Conservation (phyloP, 2,113 vertebrate species). For the Gavia stellata region DNA sequence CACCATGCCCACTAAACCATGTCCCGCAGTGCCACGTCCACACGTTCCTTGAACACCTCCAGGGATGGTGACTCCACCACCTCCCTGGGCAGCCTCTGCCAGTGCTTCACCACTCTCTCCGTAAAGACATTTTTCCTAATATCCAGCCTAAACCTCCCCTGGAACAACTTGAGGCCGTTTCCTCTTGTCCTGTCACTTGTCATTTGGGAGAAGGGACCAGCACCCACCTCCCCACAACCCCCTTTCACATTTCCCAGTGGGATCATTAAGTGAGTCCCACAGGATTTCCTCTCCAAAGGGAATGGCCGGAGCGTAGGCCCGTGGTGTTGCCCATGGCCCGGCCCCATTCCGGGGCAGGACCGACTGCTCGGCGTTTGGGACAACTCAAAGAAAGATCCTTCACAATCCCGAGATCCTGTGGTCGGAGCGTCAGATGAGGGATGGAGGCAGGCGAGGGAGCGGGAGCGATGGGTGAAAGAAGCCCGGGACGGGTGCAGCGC, state of each 20-base stretch:
- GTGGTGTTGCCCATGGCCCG: rapidly evolving
- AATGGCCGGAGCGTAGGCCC: neutral
- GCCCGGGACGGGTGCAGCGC: neutral
- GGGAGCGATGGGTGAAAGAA: neutral
- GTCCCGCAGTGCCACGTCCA: too few species aligned
- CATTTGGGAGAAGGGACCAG: too few species aligned
- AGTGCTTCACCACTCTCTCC: too few species aligned
- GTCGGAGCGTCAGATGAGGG: rapidly evolving
- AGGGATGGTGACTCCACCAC: too few species aligned
- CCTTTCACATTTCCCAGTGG: rapidly evolving
- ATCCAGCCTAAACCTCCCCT: too few species aligned
- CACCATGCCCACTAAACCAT: too few species aligned
- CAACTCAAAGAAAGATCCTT: rapidly evolving
- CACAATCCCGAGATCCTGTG: neutral
- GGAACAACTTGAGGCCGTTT: too few species aligned
- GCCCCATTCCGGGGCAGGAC: rapidly evolving
- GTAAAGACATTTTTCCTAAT: too few species aligned
- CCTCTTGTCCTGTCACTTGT: too few species aligned
- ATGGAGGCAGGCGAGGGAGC: neutral
- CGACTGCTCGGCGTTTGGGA: rapidly evolving
- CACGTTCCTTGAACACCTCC: too few species aligned
- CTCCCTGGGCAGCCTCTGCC: too few species aligned
- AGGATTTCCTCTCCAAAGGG: neutral
- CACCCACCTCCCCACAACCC: too few species aligned
- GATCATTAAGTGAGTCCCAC: neutral